Evolutionary conservation across 2,113 vertebrate species (phyloP).

Genomic region (Campylomormyrus numenius): DNA sequence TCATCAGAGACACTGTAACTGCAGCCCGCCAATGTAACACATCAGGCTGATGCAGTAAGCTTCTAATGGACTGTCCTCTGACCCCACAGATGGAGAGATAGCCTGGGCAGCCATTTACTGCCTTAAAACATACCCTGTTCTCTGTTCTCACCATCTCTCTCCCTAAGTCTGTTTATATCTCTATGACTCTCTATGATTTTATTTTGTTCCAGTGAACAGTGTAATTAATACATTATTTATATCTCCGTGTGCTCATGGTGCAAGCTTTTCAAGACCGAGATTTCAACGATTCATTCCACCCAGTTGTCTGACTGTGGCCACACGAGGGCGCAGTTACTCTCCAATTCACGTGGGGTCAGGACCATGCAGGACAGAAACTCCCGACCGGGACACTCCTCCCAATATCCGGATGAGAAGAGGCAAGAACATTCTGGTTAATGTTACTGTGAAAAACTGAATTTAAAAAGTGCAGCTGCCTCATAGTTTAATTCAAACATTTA

Average conservation of each 20-base stretch:
- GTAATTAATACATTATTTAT: not conserved
- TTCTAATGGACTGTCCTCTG: slow-evolving; percentile 43
- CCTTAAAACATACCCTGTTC: not conserved
- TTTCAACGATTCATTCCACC: not conserved
- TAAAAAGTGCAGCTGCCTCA: not conserved
- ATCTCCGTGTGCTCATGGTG: not conserved
- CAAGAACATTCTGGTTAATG: not conserved
- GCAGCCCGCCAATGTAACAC: slow-evolving; percentile 21
- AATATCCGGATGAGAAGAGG: not conserved
- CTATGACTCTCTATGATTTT: not conserved
- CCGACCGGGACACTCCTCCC: not conserved
- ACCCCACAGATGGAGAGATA: slow-evolving; percentile 39
- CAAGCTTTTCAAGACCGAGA: not conserved
- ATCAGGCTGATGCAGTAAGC: slow-evolving; percentile 32
- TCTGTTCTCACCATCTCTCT: slow-evolving; percentile 14
- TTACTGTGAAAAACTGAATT: not conserved
- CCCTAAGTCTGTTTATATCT: not conserved
- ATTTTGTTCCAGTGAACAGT: not conserved
- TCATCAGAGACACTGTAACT: slow-evolving; percentile 20
- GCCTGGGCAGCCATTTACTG: slow-evolving; percentile 33
- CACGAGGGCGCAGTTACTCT: not conserved
- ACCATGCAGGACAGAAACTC: not conserved
- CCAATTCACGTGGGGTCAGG: not conserved
- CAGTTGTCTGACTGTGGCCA: not conserved
- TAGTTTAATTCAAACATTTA: not conserved